Evolutionary conservation across 2,113 vertebrate species (phyloP), one percentile per base, ranked within the genome.

Genomic region (Ptychochromis oligacanthus): DNA sequence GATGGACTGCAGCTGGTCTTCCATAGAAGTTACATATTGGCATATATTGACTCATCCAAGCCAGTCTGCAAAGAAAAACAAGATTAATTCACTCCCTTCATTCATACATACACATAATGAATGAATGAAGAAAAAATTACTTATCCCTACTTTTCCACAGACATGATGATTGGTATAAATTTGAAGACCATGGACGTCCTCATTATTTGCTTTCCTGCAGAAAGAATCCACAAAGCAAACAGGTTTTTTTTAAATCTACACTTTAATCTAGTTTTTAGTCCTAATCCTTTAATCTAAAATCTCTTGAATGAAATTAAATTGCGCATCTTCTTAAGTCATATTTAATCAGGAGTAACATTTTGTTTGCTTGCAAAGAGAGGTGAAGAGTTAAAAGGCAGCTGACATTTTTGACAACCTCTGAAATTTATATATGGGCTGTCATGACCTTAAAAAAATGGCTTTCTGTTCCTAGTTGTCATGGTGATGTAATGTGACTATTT

Each of bases 111-210:
- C 4, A 81, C 64, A 49, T 20, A 60, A 60, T 12, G 3, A 40
- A 40, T 22, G 12, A 81, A 57, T 64, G 31, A 20, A 56, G 3
- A 79, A 36, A 70, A 58, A 1, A 4, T 31, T 15, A 75, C 81
- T 62, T 54, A 93, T 92, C 89, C 87, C 76, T 38, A 76, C 1
- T 55, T 93, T 93, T 22, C 81, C 84, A 77, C 90, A 92, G 1
- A 77, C 2, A 31, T 72, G 31, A 14, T 85, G 54, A 74, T 43
- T 78, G 40, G 5, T 3, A 34, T 80, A 49, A 13, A 24, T 7
- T 1, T 2, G 15, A 28, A 36, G 3, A 5, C 6, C 28, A 4
- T 40, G 6, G 1, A 1, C 15, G n/a, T 82, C 83, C 34, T 80
- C 17, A 20, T 15, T 17, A 20, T 0, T 31, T 38, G 59, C 20